Percentiles rank a stretch among this genome's conserved stretches.
Conservation (phyloP, 1,140 invertebrate genomes). For the Papilio aristodemus region DNA sequence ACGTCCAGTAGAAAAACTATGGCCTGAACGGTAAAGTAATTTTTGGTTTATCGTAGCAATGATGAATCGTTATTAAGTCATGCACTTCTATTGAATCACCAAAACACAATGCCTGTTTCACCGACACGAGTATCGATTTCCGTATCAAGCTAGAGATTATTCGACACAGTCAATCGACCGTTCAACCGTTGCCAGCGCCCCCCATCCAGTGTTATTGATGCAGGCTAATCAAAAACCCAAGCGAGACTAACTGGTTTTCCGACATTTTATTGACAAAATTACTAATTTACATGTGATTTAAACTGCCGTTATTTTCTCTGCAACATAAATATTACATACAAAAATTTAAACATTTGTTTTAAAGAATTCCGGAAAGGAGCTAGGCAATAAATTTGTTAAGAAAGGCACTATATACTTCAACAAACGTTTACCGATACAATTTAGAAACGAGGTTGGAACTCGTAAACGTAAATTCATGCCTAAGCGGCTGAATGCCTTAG, state of each 20-base stretch:
- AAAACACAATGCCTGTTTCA: conserved; percentile 34
- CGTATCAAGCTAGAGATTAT: conserved; percentile 15
- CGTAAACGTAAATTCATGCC: conserved; percentile 59
- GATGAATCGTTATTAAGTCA: background rate
- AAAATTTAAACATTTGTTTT: background rate
- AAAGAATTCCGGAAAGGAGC: background rate
- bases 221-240: conserved; percentile 6
- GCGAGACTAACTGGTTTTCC: background rate
- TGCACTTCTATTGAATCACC: background rate
- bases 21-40: too few relatives aligned
- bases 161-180: conserved; percentile 15
- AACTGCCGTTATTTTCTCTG: background rate
- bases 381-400: conserved; percentile 9
- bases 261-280: background rate
- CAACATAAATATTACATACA: background rate
- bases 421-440: conserved; percentile 46
- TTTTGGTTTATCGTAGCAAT: too few relatives aligned
- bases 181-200: conserved; percentile 17
- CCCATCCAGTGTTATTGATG: conserved; percentile 9
- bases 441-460: conserved; percentile 49
- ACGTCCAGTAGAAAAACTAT: too few relatives aligned
- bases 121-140: conserved; percentile 34
- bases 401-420: conserved; percentile 41
- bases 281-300: too few relatives aligned
- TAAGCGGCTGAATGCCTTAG: conserved; percentile 52